Percentiles rank a stretch among this genome's conserved stretches.
Evolutionary conservation across 2,113 vertebrate species (phyloP).

Genomic region (Pomatostomus ruficeps): DNA sequence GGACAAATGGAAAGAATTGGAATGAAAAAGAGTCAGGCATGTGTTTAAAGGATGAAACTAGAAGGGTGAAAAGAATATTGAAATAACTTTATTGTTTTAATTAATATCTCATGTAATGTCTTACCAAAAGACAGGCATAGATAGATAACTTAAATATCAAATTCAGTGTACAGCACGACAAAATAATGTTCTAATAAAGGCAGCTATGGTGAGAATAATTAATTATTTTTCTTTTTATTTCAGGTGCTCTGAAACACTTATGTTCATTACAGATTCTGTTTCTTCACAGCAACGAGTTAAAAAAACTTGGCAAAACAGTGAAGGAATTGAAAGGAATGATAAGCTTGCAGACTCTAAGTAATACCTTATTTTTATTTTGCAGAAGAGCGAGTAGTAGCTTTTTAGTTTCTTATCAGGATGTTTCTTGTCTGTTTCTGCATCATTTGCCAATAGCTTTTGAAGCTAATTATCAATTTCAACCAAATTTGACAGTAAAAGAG

Average conservation of each 20-base stretch:
- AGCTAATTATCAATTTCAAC: not conserved
- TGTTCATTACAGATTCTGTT: slow-evolving; percentile 63
- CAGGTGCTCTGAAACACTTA: slow-evolving; percentile 70
- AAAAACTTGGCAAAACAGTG: slow-evolving; percentile 61
- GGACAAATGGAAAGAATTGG: not conserved
- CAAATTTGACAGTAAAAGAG: not conserved
- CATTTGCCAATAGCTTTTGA: not conserved
- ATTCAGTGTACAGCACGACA: not conserved
- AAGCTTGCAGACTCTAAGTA: slow-evolving; percentile 75
- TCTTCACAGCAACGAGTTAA: slow-evolving; percentile 77
- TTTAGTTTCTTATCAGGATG: not conserved
- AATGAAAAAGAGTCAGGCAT: not conserved
- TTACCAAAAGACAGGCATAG: not conserved
- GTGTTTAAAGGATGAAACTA: not conserved
- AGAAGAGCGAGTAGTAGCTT: not conserved
- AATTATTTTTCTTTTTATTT: not conserved
- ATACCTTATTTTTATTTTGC: not conserved
- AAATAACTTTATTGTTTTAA: not conserved
- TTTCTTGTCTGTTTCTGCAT: not conserved
- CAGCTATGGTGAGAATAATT: not conserved
- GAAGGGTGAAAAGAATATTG: not conserved
- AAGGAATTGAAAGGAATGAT: slow-evolving; percentile 74
- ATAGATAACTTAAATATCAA: not conserved
- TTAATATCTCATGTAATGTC: not conserved
- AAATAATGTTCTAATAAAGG: not conserved